Evolutionary conservation across 2,888 invertebrate species (phyloP).

Genomic region (Anthophora plumipes): DNA sequence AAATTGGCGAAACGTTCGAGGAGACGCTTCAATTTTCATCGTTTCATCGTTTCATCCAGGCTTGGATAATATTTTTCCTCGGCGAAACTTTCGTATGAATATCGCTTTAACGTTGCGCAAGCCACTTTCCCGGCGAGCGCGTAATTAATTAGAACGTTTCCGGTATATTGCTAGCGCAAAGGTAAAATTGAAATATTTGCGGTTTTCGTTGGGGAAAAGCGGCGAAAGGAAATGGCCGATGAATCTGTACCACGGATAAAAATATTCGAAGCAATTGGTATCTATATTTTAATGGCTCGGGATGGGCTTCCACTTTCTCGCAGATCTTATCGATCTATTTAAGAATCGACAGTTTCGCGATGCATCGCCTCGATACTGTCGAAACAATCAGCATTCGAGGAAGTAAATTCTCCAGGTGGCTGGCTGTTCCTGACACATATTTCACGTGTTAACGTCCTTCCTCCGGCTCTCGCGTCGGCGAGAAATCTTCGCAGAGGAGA

Average conservation of each 20-base stretch:
- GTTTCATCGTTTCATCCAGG: too few species aligned
- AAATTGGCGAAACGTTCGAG: slow-evolving; percentile 8
- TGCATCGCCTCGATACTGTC: neutral
- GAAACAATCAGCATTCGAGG: neutral
- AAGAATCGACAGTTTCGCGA: neutral
- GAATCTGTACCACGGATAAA: too few species aligned
- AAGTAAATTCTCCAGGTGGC: neutral
- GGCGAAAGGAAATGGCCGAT: neutral
- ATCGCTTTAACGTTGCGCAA: neutral
- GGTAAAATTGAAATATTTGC: slow-evolving; percentile 30
- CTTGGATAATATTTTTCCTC: slow-evolving; percentile 21
- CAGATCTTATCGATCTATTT: neutral
- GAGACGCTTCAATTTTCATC: slow-evolving; percentile 17
- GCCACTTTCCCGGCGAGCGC: neutral
- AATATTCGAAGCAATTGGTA: too few species aligned
- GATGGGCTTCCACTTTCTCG: too few species aligned
- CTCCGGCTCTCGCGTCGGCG: neutral
- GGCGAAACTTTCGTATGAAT: slow-evolving; percentile 3
- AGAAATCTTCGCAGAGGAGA: neutral
- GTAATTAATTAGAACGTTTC: slow-evolving; percentile 46
- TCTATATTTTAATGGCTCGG: too few species aligned
- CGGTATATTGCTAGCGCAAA: slow-evolving; percentile 1
- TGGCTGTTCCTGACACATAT: slow-evolving; percentile 10
- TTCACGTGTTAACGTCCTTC: slow-evolving; percentile 11
- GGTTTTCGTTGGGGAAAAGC: neutral